A percentile compares a stretch with the other conserved stretches of the same genome.
phyloP scores from a whole-genome alignment of 2,797 vertebrate species.

The Urocyon cinereoargenteus region DNA sequence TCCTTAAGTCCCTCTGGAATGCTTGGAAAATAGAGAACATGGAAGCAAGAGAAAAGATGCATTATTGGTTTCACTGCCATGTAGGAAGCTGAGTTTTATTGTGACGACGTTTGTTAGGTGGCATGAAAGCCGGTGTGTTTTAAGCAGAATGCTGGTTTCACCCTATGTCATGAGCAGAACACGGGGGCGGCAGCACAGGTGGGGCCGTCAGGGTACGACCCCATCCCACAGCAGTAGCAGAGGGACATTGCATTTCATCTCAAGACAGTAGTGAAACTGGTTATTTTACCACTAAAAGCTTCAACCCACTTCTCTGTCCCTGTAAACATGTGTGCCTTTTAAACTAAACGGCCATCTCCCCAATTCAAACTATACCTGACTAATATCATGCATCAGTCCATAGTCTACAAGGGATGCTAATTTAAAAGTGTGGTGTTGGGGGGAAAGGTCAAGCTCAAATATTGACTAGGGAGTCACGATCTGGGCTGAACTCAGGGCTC shows the following conservation, averaged over 20 bases:
- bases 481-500: neutral
- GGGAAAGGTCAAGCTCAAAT: neutral
- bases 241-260: neutral
- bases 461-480: neutral
- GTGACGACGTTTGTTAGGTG: neutral
- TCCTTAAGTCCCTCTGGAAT: fast-evolving
- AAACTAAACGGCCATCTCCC: neutral
- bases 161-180: neutral
- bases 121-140: neutral
- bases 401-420: neutral
- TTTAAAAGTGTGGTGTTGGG: neutral
- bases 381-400: neutral
- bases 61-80: neutral
- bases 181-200: neutral
- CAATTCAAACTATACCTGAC: neutral
- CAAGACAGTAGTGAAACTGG: neutral
- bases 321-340: neutral
- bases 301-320: neutral
- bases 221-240: neutral
- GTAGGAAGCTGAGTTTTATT: neutral
- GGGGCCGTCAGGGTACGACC: neutral
- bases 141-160: neutral
- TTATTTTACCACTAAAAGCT: neutral
- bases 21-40: neutral
- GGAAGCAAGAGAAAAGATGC: neutral